Evolutionary conservation across 1,140 invertebrate genomes (phyloP), one percentile per base, ranked within the genome.

Genomic region (Zaprionus kolodkinae): DNA sequence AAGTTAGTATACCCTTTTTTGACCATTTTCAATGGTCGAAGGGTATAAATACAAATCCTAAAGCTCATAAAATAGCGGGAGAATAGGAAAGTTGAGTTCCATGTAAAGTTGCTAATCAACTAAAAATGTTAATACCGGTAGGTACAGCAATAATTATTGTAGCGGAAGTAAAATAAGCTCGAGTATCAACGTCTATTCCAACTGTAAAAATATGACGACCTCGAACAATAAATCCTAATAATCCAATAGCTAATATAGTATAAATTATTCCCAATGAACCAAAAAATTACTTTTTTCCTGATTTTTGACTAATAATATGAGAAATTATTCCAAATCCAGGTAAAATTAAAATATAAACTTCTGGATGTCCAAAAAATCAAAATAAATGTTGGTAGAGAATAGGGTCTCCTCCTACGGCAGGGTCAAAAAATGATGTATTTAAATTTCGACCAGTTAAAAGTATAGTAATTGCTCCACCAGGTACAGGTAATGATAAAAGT

Each of bases 301-400:
- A 30, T 30, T 30, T 3, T 30, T 30, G 27, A 30, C 27, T 30
- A 30, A 30, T 30, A 30, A 30, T 95, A 91, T 95, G 94, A 27
- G 94, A 95, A 91, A 95, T 94, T 93, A 95, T 94, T 17, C 94
- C 95, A 93, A 95, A 95, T 93, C 94, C 94, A 9, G 94, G 94
- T 78, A 95, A 81, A 94, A 95, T 95, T 93, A 95, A 92, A 95
- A 97, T 96, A 93, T 96, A 96, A 78, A 96, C 95, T 94, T 96
- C 95, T 40, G 95, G 95, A 72, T 96, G 96, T 0, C 95, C 95
- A 96, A 96, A n/a, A 93, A 96, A 96, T 94, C 35, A 35, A 35
- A 35, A 35, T 35, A n/a, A n/a, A n/a, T n/a, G n/a, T n/a, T n/a
- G n/a, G n/a, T n/a, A n/a, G n/a, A n/a, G n/a, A n/a, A 35, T 35